These are phyloP conservation scores for Neogale vison DNA, from an alignment of 2,113 vertebrate genomes.

Conservation along the genomic window DNA sequence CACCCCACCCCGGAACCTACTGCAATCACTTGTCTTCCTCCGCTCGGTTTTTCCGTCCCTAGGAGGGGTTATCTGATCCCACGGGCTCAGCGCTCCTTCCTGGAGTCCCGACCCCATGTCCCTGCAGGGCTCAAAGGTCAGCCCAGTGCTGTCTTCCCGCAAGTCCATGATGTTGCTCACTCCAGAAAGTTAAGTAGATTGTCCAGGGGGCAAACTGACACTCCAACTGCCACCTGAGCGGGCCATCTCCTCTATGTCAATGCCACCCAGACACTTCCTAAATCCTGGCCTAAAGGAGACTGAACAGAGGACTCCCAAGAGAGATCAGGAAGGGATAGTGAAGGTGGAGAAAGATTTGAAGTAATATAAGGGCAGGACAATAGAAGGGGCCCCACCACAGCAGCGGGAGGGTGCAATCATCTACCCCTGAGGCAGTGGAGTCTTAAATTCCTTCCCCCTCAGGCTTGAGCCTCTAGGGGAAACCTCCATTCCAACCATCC, in stretches of 20 bases:
- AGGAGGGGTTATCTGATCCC: background rate
- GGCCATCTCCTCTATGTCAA: background rate
- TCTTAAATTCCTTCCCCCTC: background rate
- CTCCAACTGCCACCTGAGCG: background rate
- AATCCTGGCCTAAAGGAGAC: background rate
- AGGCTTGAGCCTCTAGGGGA: background rate
- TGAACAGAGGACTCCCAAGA: background rate
- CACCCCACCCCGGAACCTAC: too few relatives aligned
- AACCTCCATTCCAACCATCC: background rate
- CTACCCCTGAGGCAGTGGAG: background rate
- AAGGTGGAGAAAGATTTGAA: background rate
- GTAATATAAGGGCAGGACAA: background rate
- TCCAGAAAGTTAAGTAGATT: background rate
- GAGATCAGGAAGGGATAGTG: background rate
- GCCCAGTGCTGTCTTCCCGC: background rate
- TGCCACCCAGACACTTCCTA: background rate
- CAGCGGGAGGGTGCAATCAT: background rate
- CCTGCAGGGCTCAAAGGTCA: background rate
- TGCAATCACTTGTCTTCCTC: too few relatives aligned
- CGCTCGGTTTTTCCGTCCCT: rapidly evolving
- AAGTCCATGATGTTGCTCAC: background rate
- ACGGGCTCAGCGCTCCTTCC: background rate
- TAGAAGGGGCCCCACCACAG: background rate
- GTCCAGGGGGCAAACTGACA: background rate
- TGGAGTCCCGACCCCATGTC: background rate